phyloP scores from a whole-genome alignment of 2,797 vertebrate species.

The Gambusia yucatana region DNA sequence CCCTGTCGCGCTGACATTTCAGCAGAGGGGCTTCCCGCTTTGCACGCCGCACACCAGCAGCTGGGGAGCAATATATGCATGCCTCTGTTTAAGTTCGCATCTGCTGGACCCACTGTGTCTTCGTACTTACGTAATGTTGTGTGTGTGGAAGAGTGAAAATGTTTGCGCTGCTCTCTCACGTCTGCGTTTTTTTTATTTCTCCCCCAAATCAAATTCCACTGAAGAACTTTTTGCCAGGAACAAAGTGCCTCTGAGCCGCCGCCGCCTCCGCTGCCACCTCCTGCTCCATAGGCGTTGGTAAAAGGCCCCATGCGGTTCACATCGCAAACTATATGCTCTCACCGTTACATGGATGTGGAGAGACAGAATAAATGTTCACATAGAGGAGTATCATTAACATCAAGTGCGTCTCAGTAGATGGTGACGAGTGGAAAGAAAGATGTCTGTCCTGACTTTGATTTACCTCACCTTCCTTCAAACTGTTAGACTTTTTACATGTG shows the following conservation, averaged over 20 bases:
- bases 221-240: constrained; percentile 62
- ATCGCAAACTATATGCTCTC: constrained; percentile 24
- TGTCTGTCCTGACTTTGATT: not conserved
- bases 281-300: constrained; percentile 44
- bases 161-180: constrained; percentile 17
- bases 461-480: not conserved
- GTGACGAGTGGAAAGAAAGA: not conserved
- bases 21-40: constrained; percentile 72
- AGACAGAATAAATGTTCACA: constrained; percentile 21
- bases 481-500: not conserved
- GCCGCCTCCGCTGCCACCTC: not conserved
- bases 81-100: constrained; percentile 9
- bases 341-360: constrained; percentile 21
- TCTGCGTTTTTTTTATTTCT: constrained; percentile 8
- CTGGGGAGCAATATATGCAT: constrained; percentile 56
- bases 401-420: not conserved
- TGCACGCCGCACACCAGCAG: constrained; percentile 61
- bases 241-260: constrained; percentile 61
- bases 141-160: constrained; percentile 16
- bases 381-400: constrained; percentile 22
- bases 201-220: constrained; percentile 55
- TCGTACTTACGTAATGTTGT: constrained; percentile 39
- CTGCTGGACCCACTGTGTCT: constrained; percentile 22
- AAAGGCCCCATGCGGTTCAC: constrained; percentile 63
- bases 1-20: constrained; percentile 80